These are phyloP conservation scores for Chelonoidis abingdonii DNA, from an alignment of 2,113 vertebrate genomes.

Conservation along the genomic window DNA sequence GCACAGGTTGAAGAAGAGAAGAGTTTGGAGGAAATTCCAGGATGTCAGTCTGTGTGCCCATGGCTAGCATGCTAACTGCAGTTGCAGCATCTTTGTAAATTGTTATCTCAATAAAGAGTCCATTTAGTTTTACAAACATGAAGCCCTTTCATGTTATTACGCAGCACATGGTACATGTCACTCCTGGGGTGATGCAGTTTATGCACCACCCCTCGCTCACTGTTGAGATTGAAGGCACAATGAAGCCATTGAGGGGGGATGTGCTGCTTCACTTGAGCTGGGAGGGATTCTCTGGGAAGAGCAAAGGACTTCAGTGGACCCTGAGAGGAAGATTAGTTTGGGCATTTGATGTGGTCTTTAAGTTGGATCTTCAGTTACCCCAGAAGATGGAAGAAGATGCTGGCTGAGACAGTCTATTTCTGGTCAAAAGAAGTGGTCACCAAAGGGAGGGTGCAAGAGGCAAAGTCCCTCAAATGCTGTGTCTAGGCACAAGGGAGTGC, in stretches of 20 bases:
- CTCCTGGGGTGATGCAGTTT: accelerated
- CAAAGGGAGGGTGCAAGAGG: too few species aligned
- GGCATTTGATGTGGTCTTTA: neutral
- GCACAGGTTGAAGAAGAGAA: neutral
- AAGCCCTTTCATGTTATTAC: neutral
- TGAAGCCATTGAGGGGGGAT: neutral
- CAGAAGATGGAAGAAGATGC: neutral
- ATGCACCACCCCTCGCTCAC: neutral
- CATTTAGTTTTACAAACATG: neutral
- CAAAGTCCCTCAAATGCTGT: neutral
- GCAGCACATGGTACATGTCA: neutral
- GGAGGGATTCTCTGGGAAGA: neutral
- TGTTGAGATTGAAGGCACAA: neutral
- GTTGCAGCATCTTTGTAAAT: neutral
- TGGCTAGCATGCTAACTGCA: neutral
- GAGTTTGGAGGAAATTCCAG: neutral
- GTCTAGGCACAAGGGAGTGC: neutral
- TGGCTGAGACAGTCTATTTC: neutral
- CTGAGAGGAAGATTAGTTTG: neutral
- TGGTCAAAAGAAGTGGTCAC: too few species aligned
- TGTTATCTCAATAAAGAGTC: neutral
- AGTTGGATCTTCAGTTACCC: neutral
- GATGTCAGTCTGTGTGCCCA: neutral
- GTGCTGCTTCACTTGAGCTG: neutral
- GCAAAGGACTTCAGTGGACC: neutral